Conservation (phyloP, 2,113 vertebrate genomes). For the Harpagus bidentatus region DNA sequence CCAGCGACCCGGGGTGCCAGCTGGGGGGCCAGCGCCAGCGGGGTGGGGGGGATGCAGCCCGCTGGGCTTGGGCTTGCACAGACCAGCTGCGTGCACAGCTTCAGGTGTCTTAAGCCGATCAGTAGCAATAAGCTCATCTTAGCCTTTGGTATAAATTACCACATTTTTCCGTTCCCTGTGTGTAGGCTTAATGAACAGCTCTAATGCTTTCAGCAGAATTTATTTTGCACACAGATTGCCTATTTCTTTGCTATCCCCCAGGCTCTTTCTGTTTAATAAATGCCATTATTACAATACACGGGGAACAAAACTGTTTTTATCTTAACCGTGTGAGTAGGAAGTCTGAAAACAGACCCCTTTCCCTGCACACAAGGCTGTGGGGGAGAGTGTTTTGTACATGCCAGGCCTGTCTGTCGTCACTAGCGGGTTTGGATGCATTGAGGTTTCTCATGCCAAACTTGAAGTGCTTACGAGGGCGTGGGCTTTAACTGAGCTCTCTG, state of each 20-base stretch:
- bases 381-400: background rate
- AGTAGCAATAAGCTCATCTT: background rate
- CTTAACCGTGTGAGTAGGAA: background rate
- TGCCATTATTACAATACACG: background rate
- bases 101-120: background rate
- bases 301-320: background rate
- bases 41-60: background rate
- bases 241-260: background rate
- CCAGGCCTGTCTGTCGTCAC: background rate
- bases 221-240: slow-evolving; percentile 9
- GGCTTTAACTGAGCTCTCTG: background rate
- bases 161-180: background rate
- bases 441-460: background rate
- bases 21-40: rapidly evolving
- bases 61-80: background rate
- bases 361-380: background rate
- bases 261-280: background rate
- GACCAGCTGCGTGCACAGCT: background rate
- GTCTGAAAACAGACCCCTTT: background rate
- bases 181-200: background rate
- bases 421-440: background rate
- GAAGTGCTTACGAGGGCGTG: background rate
- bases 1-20: rapidly evolving
- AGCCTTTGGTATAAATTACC: background rate
- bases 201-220: slow-evolving; percentile 2